Conservation (phyloP, 2,113 vertebrate genomes). For the Chaenogobius annularis region DNA sequence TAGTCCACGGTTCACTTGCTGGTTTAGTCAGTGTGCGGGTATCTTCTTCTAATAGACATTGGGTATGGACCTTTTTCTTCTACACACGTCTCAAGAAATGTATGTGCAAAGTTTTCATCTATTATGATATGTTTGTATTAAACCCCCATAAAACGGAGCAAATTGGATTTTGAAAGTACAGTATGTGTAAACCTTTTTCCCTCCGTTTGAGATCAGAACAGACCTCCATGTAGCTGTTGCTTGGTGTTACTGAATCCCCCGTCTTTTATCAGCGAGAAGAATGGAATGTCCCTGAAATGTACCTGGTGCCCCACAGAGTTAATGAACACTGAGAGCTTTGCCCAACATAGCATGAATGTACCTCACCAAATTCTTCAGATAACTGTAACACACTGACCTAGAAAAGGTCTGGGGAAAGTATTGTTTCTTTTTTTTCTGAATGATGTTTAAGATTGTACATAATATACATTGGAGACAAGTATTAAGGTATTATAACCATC, state of each 20-base stretch:
- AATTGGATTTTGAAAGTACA: neutral
- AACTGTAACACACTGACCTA: constrained; percentile 2
- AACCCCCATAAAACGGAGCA: neutral
- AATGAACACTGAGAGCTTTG: constrained; percentile 7
- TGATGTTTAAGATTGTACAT: neutral
- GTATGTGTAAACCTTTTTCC: neutral
- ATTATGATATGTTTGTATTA: too few species aligned
- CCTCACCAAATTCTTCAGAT: constrained; percentile 5
- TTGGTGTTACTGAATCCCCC: constrained; percentile 1
- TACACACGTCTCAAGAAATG: neutral
- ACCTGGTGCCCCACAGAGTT: constrained; percentile 4
- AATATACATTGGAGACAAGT: neutral
- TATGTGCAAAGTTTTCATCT: neutral
- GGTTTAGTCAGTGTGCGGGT: neutral
- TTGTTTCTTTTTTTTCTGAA: neutral
- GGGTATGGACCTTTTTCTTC: neutral
- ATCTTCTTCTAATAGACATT: neutral
- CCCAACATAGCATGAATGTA: neutral
- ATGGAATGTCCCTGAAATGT: constrained; percentile 3
- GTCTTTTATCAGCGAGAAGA: constrained; percentile 3
- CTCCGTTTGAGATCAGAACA: neutral
- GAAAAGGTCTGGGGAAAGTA: neutral
- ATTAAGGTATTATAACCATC: neutral
- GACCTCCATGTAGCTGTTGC: neutral
- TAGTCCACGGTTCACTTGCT: too few species aligned